Evolutionary conservation across 2,797 vertebrate genomes (phyloP), one percentile per base, ranked within the genome.

Genomic region (Scarus forsteni): DNA sequence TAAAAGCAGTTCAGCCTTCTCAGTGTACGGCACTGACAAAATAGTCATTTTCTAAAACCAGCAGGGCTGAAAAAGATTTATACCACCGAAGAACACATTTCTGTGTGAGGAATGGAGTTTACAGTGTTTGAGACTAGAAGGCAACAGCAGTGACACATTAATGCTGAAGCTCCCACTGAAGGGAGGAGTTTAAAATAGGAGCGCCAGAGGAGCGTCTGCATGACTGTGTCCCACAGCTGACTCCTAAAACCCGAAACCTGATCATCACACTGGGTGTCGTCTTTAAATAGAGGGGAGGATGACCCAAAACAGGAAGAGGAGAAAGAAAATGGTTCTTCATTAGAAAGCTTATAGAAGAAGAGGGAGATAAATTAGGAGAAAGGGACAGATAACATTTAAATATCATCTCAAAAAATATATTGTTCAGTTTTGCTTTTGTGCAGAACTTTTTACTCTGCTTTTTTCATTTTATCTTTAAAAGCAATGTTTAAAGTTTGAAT

Each of bases 161-260:
- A 88, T 81, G 67, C 75, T 45, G 48, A 15, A 82, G 76, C 81
- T 82, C 50, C 73, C 75, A 52, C 19, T 81, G 70, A 75, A 71
- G 72, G 78, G 75, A 77, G 85, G 83, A 2, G 86, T 83, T 86
- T 83, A 81, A 88, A 81, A 18, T 57, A 88, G 85, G 77, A 87
- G 69, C 66, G 77, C 84, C 82, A 89, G 85, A 6, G 0, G 83
- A 77, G 84, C 34, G 54, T 1, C 84, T 69, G 64, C 84, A 70
- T 77, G 75, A 72, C 79, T 75, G 83, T 70, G 83, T 69, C 64
- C 54, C 79, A 81, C 84, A 85, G 89, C 77, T 87, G 87, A 79
- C 8, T 77, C 77, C 60, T 71, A 88, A 85, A 92, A 80, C 64
- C 40, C 70, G 88, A 84, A 91, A 80, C 62, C 39, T 0, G 58